A percentile compares a stretch with the other conserved stretches of the same genome.
These are phyloP conservation scores for Archips crataeganus DNA, from an alignment of 2,888 invertebrate genomes.

Conservation along the genomic window DNA sequence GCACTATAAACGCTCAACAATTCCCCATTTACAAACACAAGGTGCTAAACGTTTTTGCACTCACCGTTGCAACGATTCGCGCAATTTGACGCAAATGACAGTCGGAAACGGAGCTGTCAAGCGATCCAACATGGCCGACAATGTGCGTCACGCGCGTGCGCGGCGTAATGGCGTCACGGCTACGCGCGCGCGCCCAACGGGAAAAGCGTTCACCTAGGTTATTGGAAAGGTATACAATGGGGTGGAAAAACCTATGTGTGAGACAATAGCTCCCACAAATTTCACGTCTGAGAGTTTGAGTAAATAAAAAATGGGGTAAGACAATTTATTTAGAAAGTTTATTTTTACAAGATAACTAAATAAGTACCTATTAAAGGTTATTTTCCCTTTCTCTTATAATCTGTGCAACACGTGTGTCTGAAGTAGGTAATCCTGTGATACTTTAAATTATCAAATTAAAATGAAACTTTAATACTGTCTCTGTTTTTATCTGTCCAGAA, in stretches of 20 bases:
- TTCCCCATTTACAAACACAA: neutral
- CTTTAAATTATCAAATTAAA: no score
- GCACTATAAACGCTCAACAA: neutral
- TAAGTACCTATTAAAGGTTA: no score
- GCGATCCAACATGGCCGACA: conserved; percentile 35
- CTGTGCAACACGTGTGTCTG: no score
- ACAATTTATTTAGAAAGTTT: no score
- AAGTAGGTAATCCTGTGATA: no score
- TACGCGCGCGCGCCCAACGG: conserved; percentile 9
- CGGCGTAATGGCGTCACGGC: conserved; percentile 32
- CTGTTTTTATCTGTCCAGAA: no score
- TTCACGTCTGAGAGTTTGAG: no score
- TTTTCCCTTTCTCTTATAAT: no score
- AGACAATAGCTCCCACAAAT: neutral
- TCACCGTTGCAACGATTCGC: neutral
- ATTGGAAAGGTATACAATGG: conserved; percentile 6
- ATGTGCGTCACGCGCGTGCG: conserved; percentile 33
- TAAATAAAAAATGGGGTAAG: no score
- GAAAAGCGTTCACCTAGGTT: conserved; percentile 35
- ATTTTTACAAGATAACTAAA: no score
- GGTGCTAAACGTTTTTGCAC: neutral
- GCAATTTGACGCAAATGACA: conserved; percentile 13
- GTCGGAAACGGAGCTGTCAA: conserved; percentile 17
- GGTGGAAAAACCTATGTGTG: neutral
- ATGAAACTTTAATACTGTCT: no score